phyloP scores from a whole-genome alignment of 2,113 vertebrate species.

The Marcusenius ussheri region DNA sequence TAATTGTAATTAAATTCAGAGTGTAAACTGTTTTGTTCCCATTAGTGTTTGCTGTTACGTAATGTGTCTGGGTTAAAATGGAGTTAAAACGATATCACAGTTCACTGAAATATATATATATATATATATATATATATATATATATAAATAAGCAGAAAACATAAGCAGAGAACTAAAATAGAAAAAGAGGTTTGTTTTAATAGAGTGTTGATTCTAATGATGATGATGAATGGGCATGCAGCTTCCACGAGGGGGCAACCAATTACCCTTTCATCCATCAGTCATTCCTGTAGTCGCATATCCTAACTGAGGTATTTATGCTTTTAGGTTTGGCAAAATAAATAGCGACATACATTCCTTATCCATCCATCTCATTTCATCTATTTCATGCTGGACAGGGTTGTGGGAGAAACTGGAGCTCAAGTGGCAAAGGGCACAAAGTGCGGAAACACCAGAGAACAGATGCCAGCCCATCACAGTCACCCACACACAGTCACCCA shows the following conservation, averaged over 20 bases:
- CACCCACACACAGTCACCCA: too few species aligned
- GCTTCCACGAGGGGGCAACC: not conserved
- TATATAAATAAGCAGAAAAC: not conserved
- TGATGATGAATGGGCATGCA: not conserved
- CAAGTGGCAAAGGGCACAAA: not conserved
- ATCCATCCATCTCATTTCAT: not conserved
- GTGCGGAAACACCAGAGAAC: not conserved
- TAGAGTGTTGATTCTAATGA: not conserved
- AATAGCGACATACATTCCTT: not conserved
- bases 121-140: not conserved
- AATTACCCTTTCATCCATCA: not conserved
- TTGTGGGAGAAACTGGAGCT: not conserved
- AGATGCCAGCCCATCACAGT: not conserved
- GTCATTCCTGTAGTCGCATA: not conserved
- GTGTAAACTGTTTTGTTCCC: not conserved
- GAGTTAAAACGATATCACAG: not conserved
- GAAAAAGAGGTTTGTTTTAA: not conserved
- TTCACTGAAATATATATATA: not conserved
- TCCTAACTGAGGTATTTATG: not conserved
- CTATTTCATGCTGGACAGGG: not conserved
- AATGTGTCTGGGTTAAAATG: slow-evolving; percentile 31
- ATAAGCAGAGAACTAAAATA: not conserved
- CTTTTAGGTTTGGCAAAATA: not conserved
- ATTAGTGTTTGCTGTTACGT: not conserved
- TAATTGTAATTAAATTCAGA: not conserved